Evolutionary conservation across 2,888 invertebrate species (phyloP).

Genomic region (Aleiodes leptofemur): DNA sequence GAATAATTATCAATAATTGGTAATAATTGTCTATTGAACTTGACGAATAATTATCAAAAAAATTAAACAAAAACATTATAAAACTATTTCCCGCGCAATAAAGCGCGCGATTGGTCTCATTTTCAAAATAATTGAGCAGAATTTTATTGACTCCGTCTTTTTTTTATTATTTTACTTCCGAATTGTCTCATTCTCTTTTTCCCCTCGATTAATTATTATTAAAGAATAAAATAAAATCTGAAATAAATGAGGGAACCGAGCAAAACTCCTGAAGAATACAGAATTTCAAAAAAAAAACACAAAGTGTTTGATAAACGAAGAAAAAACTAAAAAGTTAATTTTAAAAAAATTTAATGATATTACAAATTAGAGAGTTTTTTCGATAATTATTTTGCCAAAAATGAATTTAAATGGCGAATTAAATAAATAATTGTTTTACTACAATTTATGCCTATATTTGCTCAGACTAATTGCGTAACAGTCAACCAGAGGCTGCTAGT

Average conservation of each 20-base stretch:
- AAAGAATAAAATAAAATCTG: not conserved
- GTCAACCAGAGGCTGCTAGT: slow-evolving; percentile 72
- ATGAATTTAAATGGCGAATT: slow-evolving; percentile 9
- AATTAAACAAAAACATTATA: no score
- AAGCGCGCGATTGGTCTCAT: no score
- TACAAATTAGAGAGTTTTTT: slow-evolving; percentile 36
- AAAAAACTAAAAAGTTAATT: slow-evolving; percentile 31
- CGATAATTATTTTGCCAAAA: slow-evolving; percentile 17
- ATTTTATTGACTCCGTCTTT: not conserved
- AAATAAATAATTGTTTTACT: slow-evolving; percentile 40
- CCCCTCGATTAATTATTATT: not conserved
- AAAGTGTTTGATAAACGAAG: slow-evolving; percentile 15
- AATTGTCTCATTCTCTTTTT: not conserved
- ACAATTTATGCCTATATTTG: slow-evolving; percentile 64
- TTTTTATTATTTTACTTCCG: not conserved
- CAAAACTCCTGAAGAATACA: slow-evolving; percentile 26
- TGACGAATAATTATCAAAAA: no score
- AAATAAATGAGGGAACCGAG: not conserved
- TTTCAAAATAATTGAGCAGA: no score
- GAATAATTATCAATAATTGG: no score
- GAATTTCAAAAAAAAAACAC: slow-evolving; percentile 3
- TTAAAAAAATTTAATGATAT: not conserved
- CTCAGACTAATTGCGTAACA: slow-evolving; percentile 72
- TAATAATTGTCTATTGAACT: no score
- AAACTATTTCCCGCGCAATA: no score